Conservation (phyloP, 2,113 vertebrate genomes). For the Struthio camelus region DNA sequence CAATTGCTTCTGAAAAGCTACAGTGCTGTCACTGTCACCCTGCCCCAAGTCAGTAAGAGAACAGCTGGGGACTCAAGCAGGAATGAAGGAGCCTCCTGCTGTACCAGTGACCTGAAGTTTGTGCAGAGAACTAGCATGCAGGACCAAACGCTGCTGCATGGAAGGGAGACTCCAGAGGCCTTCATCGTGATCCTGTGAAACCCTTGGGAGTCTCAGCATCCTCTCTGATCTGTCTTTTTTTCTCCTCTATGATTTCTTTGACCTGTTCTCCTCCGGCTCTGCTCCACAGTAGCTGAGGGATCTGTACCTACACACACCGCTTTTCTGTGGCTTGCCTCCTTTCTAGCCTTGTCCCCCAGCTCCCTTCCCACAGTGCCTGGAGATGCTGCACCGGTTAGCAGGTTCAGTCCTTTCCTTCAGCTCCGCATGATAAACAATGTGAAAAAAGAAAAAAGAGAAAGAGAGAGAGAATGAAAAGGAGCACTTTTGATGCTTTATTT, state of each 20-base stretch:
- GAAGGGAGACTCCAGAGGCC: background rate
- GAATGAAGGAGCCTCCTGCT: background rate
- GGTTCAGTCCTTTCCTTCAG: background rate
- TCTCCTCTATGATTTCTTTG: background rate
- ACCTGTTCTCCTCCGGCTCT: background rate
- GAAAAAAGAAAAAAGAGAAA: background rate
- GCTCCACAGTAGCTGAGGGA: background rate
- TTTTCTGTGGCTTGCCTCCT: background rate
- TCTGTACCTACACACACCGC: fast-evolving
- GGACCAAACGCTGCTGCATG: background rate
- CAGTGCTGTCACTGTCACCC: background rate
- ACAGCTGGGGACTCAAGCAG: background rate
- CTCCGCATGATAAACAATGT: fast-evolving
- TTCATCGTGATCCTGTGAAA: background rate
- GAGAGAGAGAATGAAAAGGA: background rate
- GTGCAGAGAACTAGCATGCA: background rate
- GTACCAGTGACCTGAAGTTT: background rate
- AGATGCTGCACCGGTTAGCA: background rate
- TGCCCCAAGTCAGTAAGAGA: background rate
- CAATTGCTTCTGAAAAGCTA: background rate
- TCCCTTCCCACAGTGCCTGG: background rate
- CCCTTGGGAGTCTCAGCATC: background rate
- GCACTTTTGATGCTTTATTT: slow-evolving; percentile 42
- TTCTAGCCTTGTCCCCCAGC: background rate
- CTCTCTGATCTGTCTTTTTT: background rate